Base-by-base conservation (phyloP, 2,113 vertebrate species). In the Nestor notabilis region DNA sequence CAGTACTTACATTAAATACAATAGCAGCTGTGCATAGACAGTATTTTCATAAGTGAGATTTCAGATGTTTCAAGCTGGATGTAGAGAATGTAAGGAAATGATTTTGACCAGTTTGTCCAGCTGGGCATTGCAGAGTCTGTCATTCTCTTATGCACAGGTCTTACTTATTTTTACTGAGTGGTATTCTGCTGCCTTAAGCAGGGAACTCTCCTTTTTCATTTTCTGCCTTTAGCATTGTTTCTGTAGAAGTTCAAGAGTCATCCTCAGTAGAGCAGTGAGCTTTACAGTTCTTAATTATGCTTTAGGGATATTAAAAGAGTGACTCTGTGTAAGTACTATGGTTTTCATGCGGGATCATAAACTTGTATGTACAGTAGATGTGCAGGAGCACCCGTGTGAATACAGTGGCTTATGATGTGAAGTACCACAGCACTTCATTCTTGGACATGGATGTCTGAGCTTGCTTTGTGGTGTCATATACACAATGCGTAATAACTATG, bases 401-500 rank as follows among this genome's bases (percentile, higher is more conserved):
- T n/a, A 5, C 41, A 56, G 50, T 35, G 29, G 28, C 16, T 52
- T 63, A 28, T 0, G 1, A 61, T 46, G 50, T 35, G 43, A 79
- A 86, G 39, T 37, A 65, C 37, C 50, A 39, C 27, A 85, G 83
- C 61, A 17, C 65, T 46, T 82, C 2, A 5, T 43, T 65, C 61
- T 21, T 83, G 93, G 50, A 21, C 17, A 5, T 39, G 37, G 90
- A 43, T 60, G 23, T 66, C 61, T 64, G 52, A 87, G 43, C 68
- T 52, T 68, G n/a, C 56, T 89, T 52, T 19, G 21, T 35, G 37
- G 9, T 29, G 17, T 72, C 74, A 58, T 12, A 33, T 52, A 25
- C 2, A 3, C 53, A 13, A 31, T 21, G 5, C 14, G 5, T 63
- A 75, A 31, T 7, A 44, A 2, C 31, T 39, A 0, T 52, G 16